Base-by-base conservation (phyloP, 2,888 invertebrate genomes). In the Pteria penguin region DNA sequence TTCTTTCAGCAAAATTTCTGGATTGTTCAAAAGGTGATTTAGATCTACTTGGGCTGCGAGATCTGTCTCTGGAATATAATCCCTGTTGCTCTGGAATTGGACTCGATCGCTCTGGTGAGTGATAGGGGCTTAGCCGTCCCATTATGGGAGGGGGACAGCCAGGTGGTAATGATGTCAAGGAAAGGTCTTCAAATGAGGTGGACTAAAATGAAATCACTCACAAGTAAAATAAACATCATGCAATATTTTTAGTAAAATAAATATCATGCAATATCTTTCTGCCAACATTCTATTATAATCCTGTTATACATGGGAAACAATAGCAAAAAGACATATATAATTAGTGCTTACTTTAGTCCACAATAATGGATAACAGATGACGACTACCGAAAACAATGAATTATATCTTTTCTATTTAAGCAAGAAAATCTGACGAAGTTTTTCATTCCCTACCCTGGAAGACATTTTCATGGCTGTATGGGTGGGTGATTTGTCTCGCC, bases 401-500 rank as follows among this genome's bases (percentile, higher is more conserved):
- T n/a, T n/a, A n/a, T n/a, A n/a, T n/a, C n/a, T n/a, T n/a, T n/a
- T n/a, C n/a, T n/a, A n/a, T n/a, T n/a, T n/a, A n/a, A n/a, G n/a
- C n/a, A n/a, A n/a, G n/a, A n/a, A n/a, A n/a, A n/a, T n/a, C n/a
- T n/a, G n/a, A n/a, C n/a, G n/a, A n/a, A n/a, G n/a, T n/a, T n/a
- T n/a, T n/a, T 22, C 1, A n/a, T 5, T n/a, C 11, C 54, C 57
- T 36, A 76, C 76, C 62, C 55, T 72, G n/a, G 77, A 66, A n/a
- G 83, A 81, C 14, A 84, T 27, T 26, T 76, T 78, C 31, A 84
- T 74, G 36, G 81, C 79, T 5, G 83, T 83, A n/a, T 76, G 65
- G 4, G 75, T 76, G 2, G 79, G 76, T 11, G 79, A 76, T 24
- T 82, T 76, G 18, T 82, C 71, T 14, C 81, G 73, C 0, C 61